Percentiles rank a stretch among this genome's conserved stretches.
These are phyloP conservation scores for Xiphias gladius DNA, from an alignment of 2,113 vertebrate genomes.

Conservation along the genomic window DNA sequence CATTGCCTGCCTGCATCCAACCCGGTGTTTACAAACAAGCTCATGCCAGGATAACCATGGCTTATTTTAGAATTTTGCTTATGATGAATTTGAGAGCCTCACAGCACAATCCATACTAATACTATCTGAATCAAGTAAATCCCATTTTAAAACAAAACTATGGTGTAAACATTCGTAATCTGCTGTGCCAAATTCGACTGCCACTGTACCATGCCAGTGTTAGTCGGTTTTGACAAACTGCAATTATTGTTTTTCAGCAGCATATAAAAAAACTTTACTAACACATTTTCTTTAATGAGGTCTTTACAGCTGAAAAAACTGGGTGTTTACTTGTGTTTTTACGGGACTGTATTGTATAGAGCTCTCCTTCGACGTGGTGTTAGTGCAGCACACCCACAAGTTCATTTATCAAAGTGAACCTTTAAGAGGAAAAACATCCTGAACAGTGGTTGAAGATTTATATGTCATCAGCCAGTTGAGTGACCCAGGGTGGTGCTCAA, in stretches of 20 bases:
- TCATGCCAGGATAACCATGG: constrained; percentile 90
- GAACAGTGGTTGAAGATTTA: constrained; percentile 55
- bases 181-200: constrained; percentile 22
- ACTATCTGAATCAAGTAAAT: constrained; percentile 60
- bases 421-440: constrained; percentile 54
- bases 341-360: not conserved
- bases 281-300: constrained; percentile 4
- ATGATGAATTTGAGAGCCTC: constrained; percentile 89
- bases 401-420: constrained; percentile 69
- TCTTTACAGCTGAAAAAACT: constrained; percentile 5
- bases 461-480: constrained; percentile 64
- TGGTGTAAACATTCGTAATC: constrained; percentile 50
- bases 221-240: constrained; percentile 17
- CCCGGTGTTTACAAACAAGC: constrained; percentile 92
- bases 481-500: constrained; percentile 39
- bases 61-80: constrained; percentile 90
- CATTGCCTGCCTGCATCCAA: constrained; percentile 74
- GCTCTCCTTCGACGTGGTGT: constrained; percentile 35
- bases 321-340: constrained; percentile 14
- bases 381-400: constrained; percentile 6
- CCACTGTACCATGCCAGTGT: not conserved
- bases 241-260: constrained; percentile 22
- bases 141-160: constrained; percentile 25
- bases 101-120: constrained; percentile 33
- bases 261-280: constrained; percentile 1